Conservation (phyloP, 2,797 vertebrate species). For the Hafferia zeledoni region DNA sequence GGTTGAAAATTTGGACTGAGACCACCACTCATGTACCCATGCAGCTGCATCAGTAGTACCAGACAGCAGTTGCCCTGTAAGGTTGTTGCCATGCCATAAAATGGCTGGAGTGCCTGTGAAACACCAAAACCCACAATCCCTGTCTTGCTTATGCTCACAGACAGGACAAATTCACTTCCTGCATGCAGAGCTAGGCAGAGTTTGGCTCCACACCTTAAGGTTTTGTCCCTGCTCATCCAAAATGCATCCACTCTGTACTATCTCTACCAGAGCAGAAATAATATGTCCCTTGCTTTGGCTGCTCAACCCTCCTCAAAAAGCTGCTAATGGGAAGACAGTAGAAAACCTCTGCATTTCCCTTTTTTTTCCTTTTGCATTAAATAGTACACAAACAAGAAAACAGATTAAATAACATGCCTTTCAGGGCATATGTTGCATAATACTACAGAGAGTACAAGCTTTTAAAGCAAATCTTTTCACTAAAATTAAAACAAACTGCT, state of each 20-base stretch:
- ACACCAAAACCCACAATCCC: background rate
- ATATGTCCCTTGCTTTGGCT: background rate
- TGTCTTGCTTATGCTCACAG: background rate
- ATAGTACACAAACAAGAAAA: background rate
- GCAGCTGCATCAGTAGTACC: background rate
- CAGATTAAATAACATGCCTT: constrained; percentile 9
- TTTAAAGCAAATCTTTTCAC: constrained; percentile 23
- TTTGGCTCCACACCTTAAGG: background rate
- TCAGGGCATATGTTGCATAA: constrained; percentile 18
- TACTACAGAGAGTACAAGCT: background rate
- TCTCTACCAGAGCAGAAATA: background rate
- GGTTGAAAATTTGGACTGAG: background rate
- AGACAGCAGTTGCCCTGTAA: background rate
- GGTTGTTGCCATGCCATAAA: background rate
- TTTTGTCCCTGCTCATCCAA: background rate
- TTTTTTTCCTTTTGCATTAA: background rate
- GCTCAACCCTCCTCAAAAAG: background rate
- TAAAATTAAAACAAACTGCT: constrained; percentile 39
- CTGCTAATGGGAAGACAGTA: background rate
- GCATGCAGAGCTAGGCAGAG: background rate
- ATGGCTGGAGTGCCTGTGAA: background rate
- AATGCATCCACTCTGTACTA: background rate
- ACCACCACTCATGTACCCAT: background rate
- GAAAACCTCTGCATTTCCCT: background rate
- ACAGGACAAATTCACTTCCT: background rate